Evolutionary conservation across 2,113 vertebrate genomes (phyloP), one percentile per base, ranked within the genome.

Genomic region (Camelus dromedarius): DNA sequence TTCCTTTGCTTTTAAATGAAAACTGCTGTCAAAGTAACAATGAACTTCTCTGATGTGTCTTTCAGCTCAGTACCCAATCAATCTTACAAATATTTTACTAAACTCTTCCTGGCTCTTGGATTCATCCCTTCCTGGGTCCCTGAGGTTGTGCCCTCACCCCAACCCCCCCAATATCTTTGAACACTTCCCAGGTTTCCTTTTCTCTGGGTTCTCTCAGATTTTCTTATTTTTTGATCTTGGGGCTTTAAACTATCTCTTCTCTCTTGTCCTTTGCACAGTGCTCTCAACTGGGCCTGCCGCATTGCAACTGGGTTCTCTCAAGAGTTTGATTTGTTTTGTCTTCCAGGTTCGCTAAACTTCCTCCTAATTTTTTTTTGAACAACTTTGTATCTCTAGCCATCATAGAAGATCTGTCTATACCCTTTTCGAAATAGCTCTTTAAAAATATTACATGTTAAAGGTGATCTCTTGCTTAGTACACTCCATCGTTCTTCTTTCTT

Each of bases 131-230:
- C 4, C 19, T n/a, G 30, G 3, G 8, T 48, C 28, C 19, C 42
- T 14, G 24, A 60, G 35, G 2, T 10, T 8, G 1, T 48, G 15
- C 5, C 14, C 3, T 12, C 8, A 4, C n/a, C 4, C 26, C 22
- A 14, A 1, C 16, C 8, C 8, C 8, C n/a, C 16, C 13, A 5
- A 5, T 7, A 22, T 67, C 11, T 50, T 18, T 0, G 32, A 64
- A 32, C 0, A 2, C 4, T 19, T 22, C 60, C 67, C 20, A 8
- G 56, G 2, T 8, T 42, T 20, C 72, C 10, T 60, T 32, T 50
- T 20, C 28, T 48, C 46, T 35, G 18, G 20, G 54, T 19, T 87
- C 6, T 60, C 50, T 60, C 87, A 20, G 30, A 32, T 19, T 54
- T 66, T 38, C 77, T 46, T 20, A 28, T 46, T 18, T n/a, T 60